These are phyloP conservation scores for Drosophila cognata DNA, from an alignment of 2,888 invertebrate genomes.

Conservation along the genomic window DNA sequence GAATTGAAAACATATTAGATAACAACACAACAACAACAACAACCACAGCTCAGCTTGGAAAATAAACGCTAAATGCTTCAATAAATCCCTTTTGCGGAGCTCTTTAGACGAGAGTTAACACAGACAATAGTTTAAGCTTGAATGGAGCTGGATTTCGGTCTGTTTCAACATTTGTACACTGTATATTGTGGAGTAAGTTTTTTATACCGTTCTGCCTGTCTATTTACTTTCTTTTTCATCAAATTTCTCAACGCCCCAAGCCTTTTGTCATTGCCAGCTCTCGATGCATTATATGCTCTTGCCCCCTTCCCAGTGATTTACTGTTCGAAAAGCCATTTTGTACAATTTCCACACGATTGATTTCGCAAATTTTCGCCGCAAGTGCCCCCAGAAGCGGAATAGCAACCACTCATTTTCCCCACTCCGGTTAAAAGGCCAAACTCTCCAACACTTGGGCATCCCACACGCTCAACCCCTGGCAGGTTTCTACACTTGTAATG, in stretches of 20 bases:
- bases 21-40: background rate
- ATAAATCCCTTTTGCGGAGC: conserved; percentile 12
- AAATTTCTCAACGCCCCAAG: conserved; percentile 30
- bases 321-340: conserved; percentile 74
- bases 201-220: conserved; percentile 6
- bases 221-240: conserved; percentile 35
- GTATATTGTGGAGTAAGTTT: background rate
- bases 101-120: background rate
- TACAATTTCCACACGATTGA: conserved; percentile 80
- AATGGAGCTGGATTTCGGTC: background rate
- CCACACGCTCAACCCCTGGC: conserved; percentile 14
- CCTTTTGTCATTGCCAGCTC: conserved; percentile 54
- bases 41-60: background rate
- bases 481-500: conserved; percentile 68
- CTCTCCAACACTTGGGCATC: conserved; percentile 5
- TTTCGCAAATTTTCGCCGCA: conserved; percentile 78
- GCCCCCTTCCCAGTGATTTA: conserved; percentile 58
- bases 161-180: background rate
- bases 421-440: background rate
- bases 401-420: conserved; percentile 5
- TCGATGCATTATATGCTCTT: conserved; percentile 9
- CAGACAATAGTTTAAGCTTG: background rate
- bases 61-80: conserved; percentile 8
- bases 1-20: background rate
- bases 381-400: conserved; percentile 49